Evolutionary conservation across 2,113 vertebrate species (phyloP), one percentile per base, ranked within the genome.

Genomic region (Pollimyrus isidori): DNA sequence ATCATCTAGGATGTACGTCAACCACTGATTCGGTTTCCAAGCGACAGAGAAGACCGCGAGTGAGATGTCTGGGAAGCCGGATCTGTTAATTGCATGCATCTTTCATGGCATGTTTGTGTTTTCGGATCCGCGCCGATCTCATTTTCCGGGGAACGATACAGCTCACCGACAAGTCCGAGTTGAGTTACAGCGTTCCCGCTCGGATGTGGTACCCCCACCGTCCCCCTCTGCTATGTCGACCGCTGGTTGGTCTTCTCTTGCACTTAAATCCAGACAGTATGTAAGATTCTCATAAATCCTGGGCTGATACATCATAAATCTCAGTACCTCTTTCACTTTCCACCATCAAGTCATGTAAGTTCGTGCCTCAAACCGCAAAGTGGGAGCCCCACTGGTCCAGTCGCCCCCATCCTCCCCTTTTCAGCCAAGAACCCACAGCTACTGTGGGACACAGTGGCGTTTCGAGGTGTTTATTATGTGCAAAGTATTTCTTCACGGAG

Each of bases 21-120:
- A 19, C 89, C 90, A 30, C 62, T 80, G 94, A 94, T 95, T 93
- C 93, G 92, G 94, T 94, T 95, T 94, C 94, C 88, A 65, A 7
- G 76, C 94, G 94, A 95, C 94, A 94, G 94, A 95, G 95, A 92
- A 91, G 91, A 91, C 93, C 93, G 93, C 91, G 92, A 92, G 84
- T 69, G 93, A 90, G 91, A 91, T 90, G 91, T 88, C 52, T 83
- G 90, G 90, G 90, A 90, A 92, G 93, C 92, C 89, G 56, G 92
- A 93, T 94, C 94, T 93, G 93, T 92, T 95, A 93, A 95, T 94
- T 95, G 92, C 93, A 94, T 95, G 93, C 93, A 94, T 94, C 93
- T 95, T 95, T 95, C 93, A 95, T 94, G 92, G 90, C 90, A 93
- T 87, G 23, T 88, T 86, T 89, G 19, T 89, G 80, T 62, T 89